Conservation (phyloP, 2,113 vertebrate genomes). For the Sylvietta virens region DNA sequence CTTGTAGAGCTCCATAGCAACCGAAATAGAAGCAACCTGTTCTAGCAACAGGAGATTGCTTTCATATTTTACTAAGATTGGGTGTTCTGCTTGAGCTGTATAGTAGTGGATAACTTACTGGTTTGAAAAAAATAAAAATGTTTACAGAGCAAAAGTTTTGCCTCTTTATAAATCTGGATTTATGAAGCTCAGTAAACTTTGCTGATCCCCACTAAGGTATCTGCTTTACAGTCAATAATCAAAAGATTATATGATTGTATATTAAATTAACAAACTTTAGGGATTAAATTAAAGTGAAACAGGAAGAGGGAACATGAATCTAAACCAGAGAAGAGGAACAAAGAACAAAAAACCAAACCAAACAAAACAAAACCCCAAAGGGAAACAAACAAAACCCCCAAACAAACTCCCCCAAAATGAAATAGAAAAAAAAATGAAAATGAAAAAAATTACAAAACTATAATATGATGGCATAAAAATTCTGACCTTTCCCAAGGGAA, state of each 20-base stretch:
- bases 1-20: slow-evolving; percentile 58
- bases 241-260: slow-evolving; percentile 9
- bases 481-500: neutral
- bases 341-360: neutral
- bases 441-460: neutral
- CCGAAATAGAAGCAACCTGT: slow-evolving; percentile 47
- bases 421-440: neutral
- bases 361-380: neutral
- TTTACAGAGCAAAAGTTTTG: slow-evolving; percentile 22
- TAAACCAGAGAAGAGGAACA: neutral
- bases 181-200: slow-evolving; percentile 8
- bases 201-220: neutral
- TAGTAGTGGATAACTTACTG: slow-evolving; percentile 21
- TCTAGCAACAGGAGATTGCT: slow-evolving; percentile 49
- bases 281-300: neutral
- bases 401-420: neutral
- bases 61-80: slow-evolving; percentile 69
- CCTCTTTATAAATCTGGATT: slow-evolving; percentile 8
- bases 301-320: neutral
- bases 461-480: neutral
- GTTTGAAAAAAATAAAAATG: neutral
- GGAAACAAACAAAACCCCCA: neutral
- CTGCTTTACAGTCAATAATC: neutral
- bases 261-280: neutral
- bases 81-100: slow-evolving; percentile 63